Conservation (phyloP, 2,888 invertebrate genomes). For the Pristionchus japonicus region DNA sequence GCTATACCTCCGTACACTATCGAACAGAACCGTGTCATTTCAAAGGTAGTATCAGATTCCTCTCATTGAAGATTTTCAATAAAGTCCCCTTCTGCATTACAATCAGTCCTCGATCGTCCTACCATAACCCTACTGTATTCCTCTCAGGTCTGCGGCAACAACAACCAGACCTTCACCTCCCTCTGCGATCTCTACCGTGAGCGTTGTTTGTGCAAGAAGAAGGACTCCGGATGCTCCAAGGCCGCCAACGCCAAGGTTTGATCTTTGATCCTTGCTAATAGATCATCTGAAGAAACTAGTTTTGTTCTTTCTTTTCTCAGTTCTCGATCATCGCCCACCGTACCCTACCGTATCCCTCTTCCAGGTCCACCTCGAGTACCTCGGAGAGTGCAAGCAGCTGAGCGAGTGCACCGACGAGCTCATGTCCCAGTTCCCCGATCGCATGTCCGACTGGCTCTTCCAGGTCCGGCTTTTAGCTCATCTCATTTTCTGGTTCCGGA, state of each 20-base stretch:
- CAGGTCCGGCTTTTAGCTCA: slow-evolving; percentile 82
- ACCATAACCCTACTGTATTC: slow-evolving; percentile 38
- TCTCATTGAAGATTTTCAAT: too few species aligned
- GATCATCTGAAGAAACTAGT: too few species aligned
- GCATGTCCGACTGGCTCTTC: slow-evolving; percentile 98
- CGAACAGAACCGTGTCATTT: too few species aligned
- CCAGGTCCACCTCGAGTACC: slow-evolving; percentile 88
- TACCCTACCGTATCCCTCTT: not conserved
- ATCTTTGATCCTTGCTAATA: not conserved
- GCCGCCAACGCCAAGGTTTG: slow-evolving; percentile 63
- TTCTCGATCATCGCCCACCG: not conserved
- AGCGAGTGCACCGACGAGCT: slow-evolving; percentile 85
- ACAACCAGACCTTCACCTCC: slow-evolving; percentile 93
- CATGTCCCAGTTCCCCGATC: slow-evolving; percentile 92
- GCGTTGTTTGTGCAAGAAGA: slow-evolving; percentile 88
- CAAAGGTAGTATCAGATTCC: too few species aligned
- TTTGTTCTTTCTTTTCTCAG: not conserved
- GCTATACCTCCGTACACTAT: not conserved
- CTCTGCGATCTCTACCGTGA: slow-evolving; percentile 95
- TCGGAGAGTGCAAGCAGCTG: slow-evolving; percentile 82
- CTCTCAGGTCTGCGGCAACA: slow-evolving; percentile 90
- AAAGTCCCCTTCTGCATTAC: too few species aligned
- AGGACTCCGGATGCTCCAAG: slow-evolving; percentile 73
- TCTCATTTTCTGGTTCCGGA: not conserved
- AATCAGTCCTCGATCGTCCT: not conserved